Base-by-base conservation (phyloP, 2,888 invertebrate genomes). In the Philhelius pedissequus region DNA sequence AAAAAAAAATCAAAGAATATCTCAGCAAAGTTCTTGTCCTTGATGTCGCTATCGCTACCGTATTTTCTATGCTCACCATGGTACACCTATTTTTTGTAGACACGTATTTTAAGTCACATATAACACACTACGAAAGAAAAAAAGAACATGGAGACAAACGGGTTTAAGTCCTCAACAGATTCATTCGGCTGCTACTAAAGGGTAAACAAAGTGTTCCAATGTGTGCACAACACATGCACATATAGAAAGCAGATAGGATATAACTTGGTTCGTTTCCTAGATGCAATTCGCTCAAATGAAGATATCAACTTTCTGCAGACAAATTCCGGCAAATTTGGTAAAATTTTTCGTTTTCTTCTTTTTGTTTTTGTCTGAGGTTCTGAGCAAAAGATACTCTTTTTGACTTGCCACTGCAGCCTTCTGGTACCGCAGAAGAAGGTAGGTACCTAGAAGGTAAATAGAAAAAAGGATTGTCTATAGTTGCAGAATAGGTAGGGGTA, bases 271-370 rank as follows among this genome's bases (percentile, higher is more conserved):
- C 48, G 40, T 35, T 68, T 60, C 45, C 52, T 38, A 75, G 70
- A 69, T 75, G 75, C 84, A 84, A 79, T 84, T 84, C 80, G 75
- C 58, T 54, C 75, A 84, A 84, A 84, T 84, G 84, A 80, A 84
- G 84, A 84, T 80, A 84, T 80, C 84, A 84, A 84, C 75, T 84
- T 79, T 84, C 84, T 80, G 84, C 80, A 84, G 84, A 84, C 84
- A 80, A 84, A 80, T 76, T 80, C 62, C 62, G 38, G 68, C 70
- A 80, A 84, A 84, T 80, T 84, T 68, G 66, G 60, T 50, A 56
- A 45, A 58, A 35, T 52, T 74, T 70, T 78, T 76, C n/a, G 15
- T 52, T 52, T 18, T 30, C 4, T 25, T 52, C n/a, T 50, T 27
- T 66, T 35, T 13, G 7, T 62, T 13, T 25, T 32, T 54, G 48